Conservation (phyloP, 2,888 invertebrate species). For the Agrotis segetum region DNA sequence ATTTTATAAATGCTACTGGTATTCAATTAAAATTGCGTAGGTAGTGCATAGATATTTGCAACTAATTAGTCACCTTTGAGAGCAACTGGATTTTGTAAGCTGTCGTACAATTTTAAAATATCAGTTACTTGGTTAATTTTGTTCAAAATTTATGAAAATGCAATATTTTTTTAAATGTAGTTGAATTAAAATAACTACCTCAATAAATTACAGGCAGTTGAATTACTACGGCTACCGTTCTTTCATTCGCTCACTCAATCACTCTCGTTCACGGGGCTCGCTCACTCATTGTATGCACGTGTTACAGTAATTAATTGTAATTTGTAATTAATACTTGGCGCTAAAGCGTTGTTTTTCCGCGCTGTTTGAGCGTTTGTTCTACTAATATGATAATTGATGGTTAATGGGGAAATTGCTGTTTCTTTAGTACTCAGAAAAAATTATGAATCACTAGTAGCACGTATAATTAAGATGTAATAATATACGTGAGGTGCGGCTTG, state of each 20-base stretch:
- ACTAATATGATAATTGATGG: constrained; percentile 49
- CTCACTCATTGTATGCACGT: constrained; percentile 45
- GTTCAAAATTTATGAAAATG: no score
- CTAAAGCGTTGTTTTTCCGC: constrained; percentile 55
- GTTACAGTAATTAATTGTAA: constrained; percentile 61
- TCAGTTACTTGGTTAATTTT: background rate
- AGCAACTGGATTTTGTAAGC: constrained; percentile 18
- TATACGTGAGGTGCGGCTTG: background rate
- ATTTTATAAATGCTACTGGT: constrained; percentile 19
- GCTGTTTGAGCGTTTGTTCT: constrained; percentile 42
- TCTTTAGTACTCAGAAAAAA: constrained; percentile 3
- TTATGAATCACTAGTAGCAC: background rate
- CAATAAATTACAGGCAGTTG: constrained; percentile 20
- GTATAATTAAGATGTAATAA: background rate
- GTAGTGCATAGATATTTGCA: constrained; percentile 8
- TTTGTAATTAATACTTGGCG: constrained; percentile 58
- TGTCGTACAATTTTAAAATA: background rate
- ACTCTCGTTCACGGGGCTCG: constrained; percentile 29
- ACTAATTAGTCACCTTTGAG: constrained; percentile 9
- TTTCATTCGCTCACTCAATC: constrained; percentile 31
- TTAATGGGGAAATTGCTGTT: constrained; percentile 34
- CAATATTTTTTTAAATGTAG: background rate
- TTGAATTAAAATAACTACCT: background rate
- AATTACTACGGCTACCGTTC: constrained; percentile 16
- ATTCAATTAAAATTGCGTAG: constrained; percentile 25